Conservation (phyloP, 2,113 vertebrate species). For the Myodes glareolus region DNA sequence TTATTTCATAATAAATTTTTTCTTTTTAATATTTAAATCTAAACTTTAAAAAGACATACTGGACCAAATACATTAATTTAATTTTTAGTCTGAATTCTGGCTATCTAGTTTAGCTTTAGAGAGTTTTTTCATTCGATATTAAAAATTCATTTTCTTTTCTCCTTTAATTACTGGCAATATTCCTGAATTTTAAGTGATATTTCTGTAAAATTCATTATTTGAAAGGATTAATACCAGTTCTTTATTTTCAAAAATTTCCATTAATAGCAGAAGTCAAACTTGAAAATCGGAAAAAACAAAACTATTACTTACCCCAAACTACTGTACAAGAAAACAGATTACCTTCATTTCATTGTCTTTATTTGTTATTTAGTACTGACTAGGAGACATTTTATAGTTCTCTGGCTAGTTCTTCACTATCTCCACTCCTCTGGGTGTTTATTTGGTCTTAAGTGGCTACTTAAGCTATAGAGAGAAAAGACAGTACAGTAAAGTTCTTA, state of each 20-base stretch:
- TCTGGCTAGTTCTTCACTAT: not conserved
- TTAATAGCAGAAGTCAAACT: not conserved
- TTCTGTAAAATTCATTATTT: constrained; percentile 4
- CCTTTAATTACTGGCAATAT: not conserved
- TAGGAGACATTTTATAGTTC: not conserved
- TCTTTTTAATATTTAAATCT: not conserved
- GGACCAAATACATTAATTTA: not conserved
- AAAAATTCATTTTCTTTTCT: not conserved
- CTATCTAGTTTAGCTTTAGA: not conserved
- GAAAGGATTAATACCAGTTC: not conserved
- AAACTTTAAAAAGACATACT: constrained; percentile 19
- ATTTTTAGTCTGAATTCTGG: not conserved
- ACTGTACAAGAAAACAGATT: not conserved
- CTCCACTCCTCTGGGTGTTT: not conserved
- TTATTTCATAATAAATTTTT: too few species aligned
- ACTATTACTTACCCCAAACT: too few species aligned
- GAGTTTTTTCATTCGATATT: not conserved
- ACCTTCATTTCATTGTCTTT: not conserved
- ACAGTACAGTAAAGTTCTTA: not conserved
- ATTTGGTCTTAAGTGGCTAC: not conserved
- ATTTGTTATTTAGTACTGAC: not conserved
- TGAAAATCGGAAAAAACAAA: not conserved
- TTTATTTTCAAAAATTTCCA: not conserved
- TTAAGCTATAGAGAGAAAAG: not conserved
- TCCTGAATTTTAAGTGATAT: not conserved